Evolutionary conservation across 2,888 invertebrate genomes (phyloP), one percentile per base, ranked within the genome.

Genomic region (Pyrrhia umbra): DNA sequence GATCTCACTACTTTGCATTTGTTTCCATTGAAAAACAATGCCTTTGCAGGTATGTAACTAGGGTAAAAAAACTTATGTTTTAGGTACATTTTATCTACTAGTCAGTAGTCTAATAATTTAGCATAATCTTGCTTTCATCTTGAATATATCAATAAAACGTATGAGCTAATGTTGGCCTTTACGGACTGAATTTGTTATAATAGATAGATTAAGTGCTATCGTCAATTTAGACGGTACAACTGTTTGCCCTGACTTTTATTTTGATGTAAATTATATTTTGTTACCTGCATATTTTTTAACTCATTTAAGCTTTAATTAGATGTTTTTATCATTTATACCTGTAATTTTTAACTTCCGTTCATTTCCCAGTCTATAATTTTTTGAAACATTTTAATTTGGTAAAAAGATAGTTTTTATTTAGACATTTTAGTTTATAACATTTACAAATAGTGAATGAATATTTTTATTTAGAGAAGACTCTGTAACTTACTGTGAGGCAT

Each of bases 41-140:
- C 50, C 69, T 57, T 68, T 66, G 61, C 60, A 63, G 67, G 56
- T 56, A 58, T 57, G 45, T 27, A 37, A 43, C 54, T 81, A 69
- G 58, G 65, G 60, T 64, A 75, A 67, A 73, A n/a, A 70, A 50
- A 68, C 43, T 76, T 86, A 85, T 82, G 84, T 85, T 87, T 80
- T 87, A 86, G 79, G 82, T 87, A 89, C 85, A 87, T 88, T 86
- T 85, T 75, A 82, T 89, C 86, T 88, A 86, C 92, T 92, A 92
- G 92, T 92, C 92, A 92, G 85, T 91, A 91, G 86, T 82, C 76
- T 89, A 83, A 86, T 88, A 81, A 79, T 85, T 85, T 85, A 84
- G 83, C 59, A 66, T 78, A 76, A 80, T 77, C 68, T 66, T 67
- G 67, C 72, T 68, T 63, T 66, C 66, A 47, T 52, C 50, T 68